Percentiles rank a stretch among this genome's conserved stretches.
Evolutionary conservation across 1,140 invertebrate species (phyloP).

Genomic region (Nasonia vitripennis): DNA sequence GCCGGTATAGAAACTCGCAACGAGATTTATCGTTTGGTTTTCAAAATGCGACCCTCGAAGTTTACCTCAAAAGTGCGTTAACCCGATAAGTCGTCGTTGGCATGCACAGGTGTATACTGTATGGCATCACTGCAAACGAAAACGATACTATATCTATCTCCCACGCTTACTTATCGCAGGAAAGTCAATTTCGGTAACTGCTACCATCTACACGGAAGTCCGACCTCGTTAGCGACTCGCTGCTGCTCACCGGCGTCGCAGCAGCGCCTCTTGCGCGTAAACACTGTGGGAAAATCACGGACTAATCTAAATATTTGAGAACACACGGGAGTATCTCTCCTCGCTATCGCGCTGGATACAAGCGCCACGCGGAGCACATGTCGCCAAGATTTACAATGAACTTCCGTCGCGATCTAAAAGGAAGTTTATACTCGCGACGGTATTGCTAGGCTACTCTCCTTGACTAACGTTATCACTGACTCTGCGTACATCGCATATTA

Average conservation of each 20-base stretch:
- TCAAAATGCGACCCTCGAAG: not conserved
- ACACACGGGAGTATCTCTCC: conserved; percentile 53
- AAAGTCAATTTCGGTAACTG: conserved; percentile 21
- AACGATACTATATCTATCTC: not conserved
- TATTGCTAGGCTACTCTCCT: conserved; percentile 53
- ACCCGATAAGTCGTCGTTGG: no score
- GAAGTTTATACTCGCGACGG: conserved; percentile 67
- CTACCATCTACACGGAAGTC: conserved; percentile 9
- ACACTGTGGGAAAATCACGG: conserved; percentile 62
- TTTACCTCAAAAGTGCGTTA: no score
- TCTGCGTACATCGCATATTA: conserved; percentile 60
- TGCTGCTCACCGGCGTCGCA: not conserved
- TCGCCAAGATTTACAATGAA: conserved; percentile 73
- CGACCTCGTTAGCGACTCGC: conserved; percentile 27
- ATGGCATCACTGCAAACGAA: not conserved
- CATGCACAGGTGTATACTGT: no score
- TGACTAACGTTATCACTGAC: conserved; percentile 60
- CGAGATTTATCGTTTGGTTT: conserved; percentile 38
- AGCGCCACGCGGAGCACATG: conserved; percentile 51
- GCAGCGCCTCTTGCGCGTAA: conserved; percentile 2
- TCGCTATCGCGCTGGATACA: conserved; percentile 23
- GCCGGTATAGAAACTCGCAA: conserved; percentile 9
- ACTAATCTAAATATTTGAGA: conserved; percentile 71
- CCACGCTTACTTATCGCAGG: not conserved
- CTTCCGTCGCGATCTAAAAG: conserved; percentile 71